Evolutionary conservation across 2,797 vertebrate genomes (phyloP), one percentile per base, ranked within the genome.

Genomic region (Ctenochaetus hawaiiensis): DNA sequence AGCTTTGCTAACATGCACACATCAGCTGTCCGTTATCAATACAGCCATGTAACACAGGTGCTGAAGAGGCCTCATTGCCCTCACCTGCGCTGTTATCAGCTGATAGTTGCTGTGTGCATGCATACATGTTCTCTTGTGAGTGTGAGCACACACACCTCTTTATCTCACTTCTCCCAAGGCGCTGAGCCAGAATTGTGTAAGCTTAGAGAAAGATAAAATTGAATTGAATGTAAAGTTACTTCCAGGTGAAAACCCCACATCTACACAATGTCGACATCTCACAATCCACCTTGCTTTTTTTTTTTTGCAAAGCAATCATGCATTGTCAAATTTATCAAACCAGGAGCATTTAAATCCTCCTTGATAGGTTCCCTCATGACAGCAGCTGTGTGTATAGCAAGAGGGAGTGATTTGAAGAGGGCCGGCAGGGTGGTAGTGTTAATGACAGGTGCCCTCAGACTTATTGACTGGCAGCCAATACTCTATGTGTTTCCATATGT

Each of bases 51-150:
- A 75, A 22, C 75, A 77, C 85, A 88, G 85, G 89, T 88, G 78
- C 75, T 67, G 81, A 77, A 60, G 83, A 86, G 81, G 78, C 75
- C 60, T 75, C 48, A 11, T 67, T 67, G 22, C 68, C 44, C 47
- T 83, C 75, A 65, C 87, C 78, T 83, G 83, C 67, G 77, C 52
- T 45, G 66, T 84, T 91, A 92, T 92, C 87, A 86, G 84, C 34
- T 48, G 49, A 71, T 80, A 57, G 74, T 81, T 34, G 54, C 23
- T 56, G 47, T 48, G 58, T 66, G 78, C 81, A 59, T 69, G 43
- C 68, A 56, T 78, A 75, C 73, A 64, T 34, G 67, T 64, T 77
- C 72, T 80, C 44, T 65, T 79, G 71, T 75, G 61, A 20, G 75
- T 51, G 54, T 66, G 72, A 79, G 80, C 86, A 75, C 80, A 76